Evolutionary conservation across 2,797 vertebrate species (phyloP).

Genomic region (Pseudochromis fuscus): DNA sequence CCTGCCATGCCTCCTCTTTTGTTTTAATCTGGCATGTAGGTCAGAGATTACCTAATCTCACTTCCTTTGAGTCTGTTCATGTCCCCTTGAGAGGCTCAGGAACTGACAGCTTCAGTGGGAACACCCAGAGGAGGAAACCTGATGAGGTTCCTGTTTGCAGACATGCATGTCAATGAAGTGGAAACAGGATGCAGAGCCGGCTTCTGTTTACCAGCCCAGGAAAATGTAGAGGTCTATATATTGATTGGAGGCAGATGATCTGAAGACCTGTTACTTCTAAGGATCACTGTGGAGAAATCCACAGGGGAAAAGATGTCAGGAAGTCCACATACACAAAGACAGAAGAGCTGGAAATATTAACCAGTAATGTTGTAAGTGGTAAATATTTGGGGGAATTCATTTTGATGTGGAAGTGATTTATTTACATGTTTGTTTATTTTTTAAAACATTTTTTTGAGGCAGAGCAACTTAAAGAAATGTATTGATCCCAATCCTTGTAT

Average conservation of each 20-base stretch:
- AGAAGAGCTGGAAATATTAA: neutral
- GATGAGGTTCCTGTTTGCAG: neutral
- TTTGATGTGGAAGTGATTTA: no score
- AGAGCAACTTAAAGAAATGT: no score
- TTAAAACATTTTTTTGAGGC: no score
- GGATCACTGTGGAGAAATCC: no score
- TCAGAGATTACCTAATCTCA: slow-evolving; percentile 14
- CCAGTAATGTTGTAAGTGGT: no score
- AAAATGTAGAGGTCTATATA: neutral
- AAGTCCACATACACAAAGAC: neutral
- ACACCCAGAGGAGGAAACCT: neutral
- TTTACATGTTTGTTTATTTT: no score
- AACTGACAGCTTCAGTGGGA: neutral
- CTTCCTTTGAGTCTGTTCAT: slow-evolving; percentile 24
- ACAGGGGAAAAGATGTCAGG: neutral
- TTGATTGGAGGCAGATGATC: neutral
- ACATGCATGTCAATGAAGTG: neutral
- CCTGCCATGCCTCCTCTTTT: neutral
- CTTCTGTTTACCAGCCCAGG: slow-evolving; percentile 2
- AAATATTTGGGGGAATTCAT: no score
- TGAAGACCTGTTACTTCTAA: no score
- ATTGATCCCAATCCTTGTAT: no score
- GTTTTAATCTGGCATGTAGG: neutral
- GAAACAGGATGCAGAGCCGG: neutral
- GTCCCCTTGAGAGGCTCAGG: slow-evolving; percentile 1